Percentiles rank a stretch among this genome's conserved stretches.
Evolutionary conservation across 2,797 vertebrate species (phyloP).

Genomic region (Ctenopoma multispine): DNA sequence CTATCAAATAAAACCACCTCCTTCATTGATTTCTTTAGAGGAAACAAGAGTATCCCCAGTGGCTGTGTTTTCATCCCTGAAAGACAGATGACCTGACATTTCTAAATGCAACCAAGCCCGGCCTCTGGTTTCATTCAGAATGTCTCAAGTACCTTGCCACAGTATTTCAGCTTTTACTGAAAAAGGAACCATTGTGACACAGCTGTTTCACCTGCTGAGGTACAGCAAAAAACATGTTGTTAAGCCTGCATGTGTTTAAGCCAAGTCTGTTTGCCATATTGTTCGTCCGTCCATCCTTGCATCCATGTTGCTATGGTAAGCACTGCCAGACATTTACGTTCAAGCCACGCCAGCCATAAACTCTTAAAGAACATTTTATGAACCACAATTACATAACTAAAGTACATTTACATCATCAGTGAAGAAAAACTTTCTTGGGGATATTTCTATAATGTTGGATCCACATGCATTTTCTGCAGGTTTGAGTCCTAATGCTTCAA

Average conservation of each 20-base stretch:
- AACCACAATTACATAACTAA: no score
- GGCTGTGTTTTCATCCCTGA: slow-evolving; percentile 74
- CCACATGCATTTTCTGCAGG: background rate
- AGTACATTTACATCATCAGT: no score
- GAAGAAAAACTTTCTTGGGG: background rate
- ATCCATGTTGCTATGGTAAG: no score
- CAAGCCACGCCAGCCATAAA: no score
- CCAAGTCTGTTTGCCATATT: no score
- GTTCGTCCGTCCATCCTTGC: no score
- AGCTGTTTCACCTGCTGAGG: slow-evolving; percentile 47
- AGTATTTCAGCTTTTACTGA: slow-evolving; percentile 41
- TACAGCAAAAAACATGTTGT: slow-evolving; percentile 5
- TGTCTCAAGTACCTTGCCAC: slow-evolving; percentile 29
- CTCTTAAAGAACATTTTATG: no score
- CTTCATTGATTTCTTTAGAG: slow-evolving; percentile 77
- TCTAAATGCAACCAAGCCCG: slow-evolving; percentile 67
- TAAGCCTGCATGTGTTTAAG: background rate
- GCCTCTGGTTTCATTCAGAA: slow-evolving; percentile 49
- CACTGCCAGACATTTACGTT: no score
- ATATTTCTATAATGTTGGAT: background rate
- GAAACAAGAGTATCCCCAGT: slow-evolving; percentile 76
- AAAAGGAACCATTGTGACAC: slow-evolving; percentile 51
- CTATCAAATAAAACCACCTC: slow-evolving; percentile 69
- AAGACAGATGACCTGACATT: slow-evolving; percentile 82
- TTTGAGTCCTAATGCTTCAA: slow-evolving; percentile 24